Conservation (phyloP, 2,113 vertebrate species). For the Pedionomus torquatus region DNA sequence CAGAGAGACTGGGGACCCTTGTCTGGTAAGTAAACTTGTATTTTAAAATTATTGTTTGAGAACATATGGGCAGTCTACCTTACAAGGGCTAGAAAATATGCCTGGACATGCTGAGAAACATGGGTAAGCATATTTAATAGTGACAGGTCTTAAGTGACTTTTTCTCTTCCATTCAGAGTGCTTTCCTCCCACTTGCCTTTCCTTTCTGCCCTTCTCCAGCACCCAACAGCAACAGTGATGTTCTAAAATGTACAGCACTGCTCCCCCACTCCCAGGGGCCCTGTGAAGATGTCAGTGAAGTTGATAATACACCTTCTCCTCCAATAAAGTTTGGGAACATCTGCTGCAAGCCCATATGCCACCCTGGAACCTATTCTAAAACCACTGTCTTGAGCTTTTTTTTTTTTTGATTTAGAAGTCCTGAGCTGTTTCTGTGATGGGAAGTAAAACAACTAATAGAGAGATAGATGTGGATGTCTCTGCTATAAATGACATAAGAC, state of each 20-base stretch:
- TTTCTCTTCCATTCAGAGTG: neutral
- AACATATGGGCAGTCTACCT: conserved; percentile 39
- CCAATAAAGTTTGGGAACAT: neutral
- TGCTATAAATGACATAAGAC: neutral
- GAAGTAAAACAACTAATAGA: neutral
- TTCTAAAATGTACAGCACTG: neutral
- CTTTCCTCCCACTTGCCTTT: neutral
- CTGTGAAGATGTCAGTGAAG: neutral
- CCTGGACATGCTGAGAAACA: conserved; percentile 37
- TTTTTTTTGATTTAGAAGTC: neutral
- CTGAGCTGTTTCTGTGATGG: neutral
- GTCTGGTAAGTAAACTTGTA: conserved; percentile 31
- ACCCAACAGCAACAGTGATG: neutral
- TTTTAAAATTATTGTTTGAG: conserved; percentile 29
- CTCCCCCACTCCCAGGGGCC: neutral
- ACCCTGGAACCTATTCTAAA: neutral
- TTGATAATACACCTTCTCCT: neutral
- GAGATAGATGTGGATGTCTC: neutral
- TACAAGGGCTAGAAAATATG: conserved; percentile 32
- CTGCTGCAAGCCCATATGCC: neutral
- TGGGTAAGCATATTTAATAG: conserved; percentile 30
- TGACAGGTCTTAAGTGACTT: neutral
- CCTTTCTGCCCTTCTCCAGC: neutral
- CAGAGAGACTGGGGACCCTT: neutral
- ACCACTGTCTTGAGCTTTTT: neutral